Base-by-base conservation (phyloP, 2,797 vertebrate genomes). In the Hoplostethus mediterraneus region DNA sequence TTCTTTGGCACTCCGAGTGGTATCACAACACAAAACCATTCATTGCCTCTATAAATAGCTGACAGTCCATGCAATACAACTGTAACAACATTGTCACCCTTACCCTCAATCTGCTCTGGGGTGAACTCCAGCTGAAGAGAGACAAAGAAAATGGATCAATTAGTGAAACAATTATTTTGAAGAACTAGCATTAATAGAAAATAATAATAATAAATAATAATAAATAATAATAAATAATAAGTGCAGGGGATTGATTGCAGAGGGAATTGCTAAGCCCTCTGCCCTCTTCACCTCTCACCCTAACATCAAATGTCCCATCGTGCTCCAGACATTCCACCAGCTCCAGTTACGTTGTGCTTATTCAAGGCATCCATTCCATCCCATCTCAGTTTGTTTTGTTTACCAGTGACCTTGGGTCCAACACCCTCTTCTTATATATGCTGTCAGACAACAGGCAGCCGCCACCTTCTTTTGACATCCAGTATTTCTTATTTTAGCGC, bases 41-140 rank as follows among this genome's bases (percentile, higher is more conserved):
- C 47, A 60, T 51, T 78, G 40, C 5, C 6, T 69, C 82, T 86
- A 79, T 73, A 79, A 89, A 90, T 89, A 91, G 67, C 66, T n/a
- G 8, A 12, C 56, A 66, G 64, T 25, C 36, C 56, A 49, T 59
- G 68, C 52, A 71, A n/a, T 55, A 58, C 58, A 67, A 82, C 53
- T 52, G 52, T 38, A 58, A 74, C 36, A 68, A 71, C 59, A 11
- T 6, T 17, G 14, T 31, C 10, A 59, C 44, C 60, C 92, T 86
- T 89, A 95, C 95, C 95, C 85, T 95, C 95, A 63, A 95, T 83
- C 82, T 95, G 94, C 78, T 95, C 95, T 0, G 93, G 83, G 21
- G 93, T 95, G 72, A 95, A 95, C 84, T 95, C 95, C 84, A 95
- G 59, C 95, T 95, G 85, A 71, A 82, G 80, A 42, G 69, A 86